Conservation (phyloP, 1,140 invertebrate species). For the Dermatophagoides farinae region DNA sequence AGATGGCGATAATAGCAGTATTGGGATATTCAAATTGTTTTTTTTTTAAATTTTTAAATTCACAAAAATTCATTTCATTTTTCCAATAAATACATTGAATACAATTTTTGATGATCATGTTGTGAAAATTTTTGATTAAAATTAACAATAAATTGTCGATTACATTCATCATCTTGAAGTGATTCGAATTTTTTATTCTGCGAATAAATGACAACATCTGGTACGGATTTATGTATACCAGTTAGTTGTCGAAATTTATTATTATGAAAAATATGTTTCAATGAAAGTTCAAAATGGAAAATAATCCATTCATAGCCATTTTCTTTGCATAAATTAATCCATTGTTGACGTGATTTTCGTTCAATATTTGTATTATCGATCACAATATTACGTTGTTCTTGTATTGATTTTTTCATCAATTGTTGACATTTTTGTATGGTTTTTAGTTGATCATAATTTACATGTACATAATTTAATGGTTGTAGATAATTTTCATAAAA, state of each 20-base stretch:
- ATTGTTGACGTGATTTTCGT: not conserved
- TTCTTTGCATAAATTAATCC: slow-evolving; percentile 3
- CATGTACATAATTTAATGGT: slow-evolving; percentile 5
- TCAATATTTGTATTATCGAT: slow-evolving; percentile 15
- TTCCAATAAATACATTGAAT: slow-evolving; percentile 9
- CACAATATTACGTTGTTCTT: not conserved
- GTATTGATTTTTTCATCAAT: not conserved
- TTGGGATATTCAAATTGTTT: no score
- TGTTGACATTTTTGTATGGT: slow-evolving; percentile 10
- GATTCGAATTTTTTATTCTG: slow-evolving; percentile 6
- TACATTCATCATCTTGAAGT: not conserved
- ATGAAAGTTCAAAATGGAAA: not conserved
- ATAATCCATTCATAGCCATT: not conserved
- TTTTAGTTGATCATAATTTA: slow-evolving; percentile 8
- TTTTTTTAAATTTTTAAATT: not conserved
- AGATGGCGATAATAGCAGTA: no score
- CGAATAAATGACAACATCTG: not conserved
- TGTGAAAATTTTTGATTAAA: not conserved
- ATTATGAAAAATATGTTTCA: not conserved
- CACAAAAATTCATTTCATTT: slow-evolving; percentile 3
- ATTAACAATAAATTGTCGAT: not conserved
- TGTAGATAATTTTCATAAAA: slow-evolving; percentile 3
- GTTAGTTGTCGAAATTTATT: not conserved
- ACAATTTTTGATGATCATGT: not conserved
- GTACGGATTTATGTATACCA: not conserved